Percentiles rank a stretch among this genome's conserved stretches.
phyloP scores from a whole-genome alignment of 1,140 invertebrate genomes.

The Agrilus planipennis region DNA sequence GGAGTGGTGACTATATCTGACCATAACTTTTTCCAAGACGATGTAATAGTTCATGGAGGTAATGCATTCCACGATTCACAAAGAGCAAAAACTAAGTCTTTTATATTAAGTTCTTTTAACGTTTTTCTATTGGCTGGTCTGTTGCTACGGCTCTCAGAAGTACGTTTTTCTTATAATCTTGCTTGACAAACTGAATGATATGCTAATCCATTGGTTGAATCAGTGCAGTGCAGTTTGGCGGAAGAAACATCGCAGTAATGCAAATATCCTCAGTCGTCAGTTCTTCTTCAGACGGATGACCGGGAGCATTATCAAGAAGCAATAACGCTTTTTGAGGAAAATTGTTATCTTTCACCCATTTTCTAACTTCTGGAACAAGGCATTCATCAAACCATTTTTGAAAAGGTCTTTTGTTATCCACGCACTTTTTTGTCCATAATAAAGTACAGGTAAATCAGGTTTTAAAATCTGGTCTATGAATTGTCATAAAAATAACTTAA shows the following conservation, averaged over 20 bases:
- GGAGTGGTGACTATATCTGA: no score
- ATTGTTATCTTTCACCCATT: slow-evolving; percentile 22
- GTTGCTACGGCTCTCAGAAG: slow-evolving; percentile 11
- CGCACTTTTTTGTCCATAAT: no score
- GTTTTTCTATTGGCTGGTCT: slow-evolving; percentile 7
- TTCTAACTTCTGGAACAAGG: slow-evolving; percentile 25
- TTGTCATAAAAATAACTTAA: no score
- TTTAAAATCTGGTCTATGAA: no score
- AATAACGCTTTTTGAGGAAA: slow-evolving; percentile 28
- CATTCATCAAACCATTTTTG: slow-evolving; percentile 28
- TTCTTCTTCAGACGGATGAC: slow-evolving; percentile 16
- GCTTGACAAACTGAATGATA: slow-evolving; percentile 22
- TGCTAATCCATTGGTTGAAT: slow-evolving; percentile 39
- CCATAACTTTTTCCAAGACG: no score
- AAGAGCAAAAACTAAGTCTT: slow-evolving; percentile 15
- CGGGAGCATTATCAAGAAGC: slow-evolving; percentile 29
- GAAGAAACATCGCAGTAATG: slow-evolving; percentile 27
- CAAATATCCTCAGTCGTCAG: slow-evolving; percentile 13
- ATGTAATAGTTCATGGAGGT: slow-evolving; percentile 7
- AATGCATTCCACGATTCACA: slow-evolving; percentile 16
- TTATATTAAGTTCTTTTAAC: slow-evolving; percentile 16
- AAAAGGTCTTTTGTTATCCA: slow-evolving; percentile 25
- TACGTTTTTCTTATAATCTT: slow-evolving; percentile 18
- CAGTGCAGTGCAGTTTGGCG: slow-evolving; percentile 34
- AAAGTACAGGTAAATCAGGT: no score